Evolutionary conservation across 2,888 invertebrate genomes (phyloP).

Genomic region (Folsomia candida): DNA sequence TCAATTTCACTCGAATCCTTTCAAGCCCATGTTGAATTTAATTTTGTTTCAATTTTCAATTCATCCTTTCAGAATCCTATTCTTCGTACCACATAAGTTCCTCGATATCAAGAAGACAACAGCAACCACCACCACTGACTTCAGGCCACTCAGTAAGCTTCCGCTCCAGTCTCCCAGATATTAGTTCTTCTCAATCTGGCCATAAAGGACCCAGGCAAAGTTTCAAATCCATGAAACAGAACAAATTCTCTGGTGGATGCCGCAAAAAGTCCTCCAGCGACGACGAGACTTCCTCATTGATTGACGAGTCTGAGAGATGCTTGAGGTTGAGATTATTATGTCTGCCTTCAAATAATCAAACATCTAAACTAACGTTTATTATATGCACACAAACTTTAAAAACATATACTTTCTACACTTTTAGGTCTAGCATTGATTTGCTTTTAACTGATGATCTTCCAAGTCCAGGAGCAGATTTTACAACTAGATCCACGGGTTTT

Average conservation of each 20-base stretch:
- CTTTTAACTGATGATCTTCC: slow-evolving; percentile 48
- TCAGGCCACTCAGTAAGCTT: slow-evolving; percentile 27
- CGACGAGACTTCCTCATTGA: slow-evolving; percentile 50
- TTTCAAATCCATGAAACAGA: slow-evolving; percentile 27
- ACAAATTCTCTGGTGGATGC: slow-evolving; percentile 25
- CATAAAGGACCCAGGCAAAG: slow-evolving; percentile 31
- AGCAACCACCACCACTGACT: background rate
- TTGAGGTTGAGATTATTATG: too few relatives aligned
- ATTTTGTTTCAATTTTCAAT: background rate
- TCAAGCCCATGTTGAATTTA: background rate
- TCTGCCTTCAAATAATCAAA: too few relatives aligned
- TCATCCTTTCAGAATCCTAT: slow-evolving; percentile 9
- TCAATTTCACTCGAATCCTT: background rate
- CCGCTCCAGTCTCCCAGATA: slow-evolving; percentile 42
- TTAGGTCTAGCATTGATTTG: slow-evolving; percentile 50
- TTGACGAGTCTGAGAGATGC: slow-evolving; percentile 48
- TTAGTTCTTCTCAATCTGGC: slow-evolving; percentile 24
- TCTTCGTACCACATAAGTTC: slow-evolving; percentile 32
- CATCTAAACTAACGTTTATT: too few relatives aligned
- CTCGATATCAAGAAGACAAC: background rate
- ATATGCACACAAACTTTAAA: too few relatives aligned
- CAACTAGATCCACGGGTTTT: slow-evolving; percentile 34
- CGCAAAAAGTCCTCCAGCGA: slow-evolving; percentile 48
- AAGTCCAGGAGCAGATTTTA: slow-evolving; percentile 41
- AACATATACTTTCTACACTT: too few relatives aligned